Percentiles rank a stretch among this genome's conserved stretches.
phyloP scores from a whole-genome alignment of 2,797 vertebrate genomes.

The Eleutherodactylus coqui region DNA sequence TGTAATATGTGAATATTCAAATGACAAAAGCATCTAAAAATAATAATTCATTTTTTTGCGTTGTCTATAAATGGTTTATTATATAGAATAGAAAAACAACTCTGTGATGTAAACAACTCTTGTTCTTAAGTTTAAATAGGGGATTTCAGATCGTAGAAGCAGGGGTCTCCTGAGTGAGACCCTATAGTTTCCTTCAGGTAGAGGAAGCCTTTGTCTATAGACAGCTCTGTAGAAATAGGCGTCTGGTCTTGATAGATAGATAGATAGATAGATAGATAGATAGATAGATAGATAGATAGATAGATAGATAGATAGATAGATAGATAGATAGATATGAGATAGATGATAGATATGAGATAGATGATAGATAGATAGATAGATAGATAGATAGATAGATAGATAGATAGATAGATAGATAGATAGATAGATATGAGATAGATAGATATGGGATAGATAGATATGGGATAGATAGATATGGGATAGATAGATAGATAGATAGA shows the following conservation, averaged over 20 bases:
- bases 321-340: not conserved
- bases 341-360: not conserved
- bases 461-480: no score
- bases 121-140: no score
- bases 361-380: not conserved
- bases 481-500: no score
- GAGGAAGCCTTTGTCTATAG: not conserved
- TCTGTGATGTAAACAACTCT: not conserved
- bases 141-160: not conserved
- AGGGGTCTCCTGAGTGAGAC: not conserved
- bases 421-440: not conserved
- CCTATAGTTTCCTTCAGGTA: not conserved
- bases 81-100: not conserved
- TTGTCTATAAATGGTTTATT: not conserved
- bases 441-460: no score
- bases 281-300: not conserved
- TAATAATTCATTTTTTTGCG: not conserved
- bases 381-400: conserved; percentile 7
- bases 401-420: not conserved
- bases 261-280: not conserved
- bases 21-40: not conserved
- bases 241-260: no score
- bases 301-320: not conserved
- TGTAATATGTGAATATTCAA: not conserved
- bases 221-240: no score